phyloP scores from a whole-genome alignment of 2,113 vertebrate genomes.

The Bagarius yarrelli region DNA sequence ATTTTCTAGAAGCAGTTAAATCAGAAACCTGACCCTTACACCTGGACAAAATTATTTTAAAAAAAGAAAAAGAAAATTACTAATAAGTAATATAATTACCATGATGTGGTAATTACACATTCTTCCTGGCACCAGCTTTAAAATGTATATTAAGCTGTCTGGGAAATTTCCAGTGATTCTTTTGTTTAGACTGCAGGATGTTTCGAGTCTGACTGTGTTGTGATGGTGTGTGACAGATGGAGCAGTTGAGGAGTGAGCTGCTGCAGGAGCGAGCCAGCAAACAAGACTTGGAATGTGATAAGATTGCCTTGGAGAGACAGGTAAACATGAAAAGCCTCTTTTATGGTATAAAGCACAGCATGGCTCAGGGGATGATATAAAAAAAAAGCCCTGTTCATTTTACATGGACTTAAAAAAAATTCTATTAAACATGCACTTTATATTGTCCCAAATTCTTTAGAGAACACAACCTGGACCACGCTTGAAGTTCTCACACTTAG shows the following conservation, averaged over 20 bases:
- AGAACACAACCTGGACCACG: neutral
- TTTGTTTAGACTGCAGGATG: neutral
- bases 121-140: neutral
- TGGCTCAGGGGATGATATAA: neutral
- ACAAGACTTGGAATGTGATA: conserved; percentile 97
- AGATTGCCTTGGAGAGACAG: conserved; percentile 95
- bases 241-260: conserved; percentile 91
- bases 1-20: conserved; percentile 49
- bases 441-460: neutral
- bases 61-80: neutral
- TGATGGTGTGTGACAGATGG: conserved; percentile 78
- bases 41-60: neutral
- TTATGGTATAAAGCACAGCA: neutral
- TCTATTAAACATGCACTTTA: neutral
- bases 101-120: neutral
- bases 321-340: conserved; percentile 63
- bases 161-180: neutral
- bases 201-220: conserved; percentile 45
- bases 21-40: conserved; percentile 31
- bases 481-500: neutral
- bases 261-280: conserved; percentile 89
- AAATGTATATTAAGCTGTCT: neutral
- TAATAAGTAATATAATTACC: neutral
- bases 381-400: neutral
- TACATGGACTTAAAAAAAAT: neutral